Evolutionary conservation across 92 coral and sea anemone genomes (phyloP), one percentile per base, ranked within the genome.

Genomic region (Chrysogorgia sp.): DNA sequence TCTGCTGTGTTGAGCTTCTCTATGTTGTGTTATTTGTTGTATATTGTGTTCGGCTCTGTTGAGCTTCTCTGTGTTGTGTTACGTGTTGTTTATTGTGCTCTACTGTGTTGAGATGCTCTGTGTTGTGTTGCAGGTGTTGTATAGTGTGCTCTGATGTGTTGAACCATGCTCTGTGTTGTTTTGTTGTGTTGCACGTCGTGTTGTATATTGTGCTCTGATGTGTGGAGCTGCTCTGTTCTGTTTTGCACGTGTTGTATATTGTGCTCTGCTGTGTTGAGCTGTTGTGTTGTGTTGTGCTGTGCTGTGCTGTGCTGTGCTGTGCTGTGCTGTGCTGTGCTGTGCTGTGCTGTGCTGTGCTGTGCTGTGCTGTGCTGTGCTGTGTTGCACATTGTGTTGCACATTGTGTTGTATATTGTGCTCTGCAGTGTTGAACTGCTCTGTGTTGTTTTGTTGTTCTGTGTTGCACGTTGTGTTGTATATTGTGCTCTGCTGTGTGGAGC

Each of bases 301-400:
- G 50, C 17, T 43, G 50, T 43, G 50, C 50, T 43, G 50, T 43
- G 50, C 50, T 43, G 50, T 43, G 50, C 50, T 43, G 50, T 43
- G 50, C 50, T 43, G 50, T 43, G 50, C 50, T 43, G 50, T 43
- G 50, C 50, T 43, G 50, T 43, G 50, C 50, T 43, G 50, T 43
- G 50, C 50, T 43, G 50, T 43, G 50, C 17, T 17, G 50, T 43
- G 50, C 17, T 43, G 50, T 43, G 50, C 50, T 43, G 50, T 43
- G 50, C 50, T 43, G 50, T 43, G 50, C 17, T 43, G 50, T 43
- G 50, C 50, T 43, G 50, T 43, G 50, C 50, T 43, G 50, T 43
- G 50, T 43, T 43, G 50, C n/a, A n/a, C n/a, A n/a, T n/a, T n/a
- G n/a, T n/a, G n/a, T n/a, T n/a, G n/a, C n/a, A n/a, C n/a, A n/a